phyloP scores from a whole-genome alignment of 2,113 vertebrate species.

The Atrichornis clamosus region DNA sequence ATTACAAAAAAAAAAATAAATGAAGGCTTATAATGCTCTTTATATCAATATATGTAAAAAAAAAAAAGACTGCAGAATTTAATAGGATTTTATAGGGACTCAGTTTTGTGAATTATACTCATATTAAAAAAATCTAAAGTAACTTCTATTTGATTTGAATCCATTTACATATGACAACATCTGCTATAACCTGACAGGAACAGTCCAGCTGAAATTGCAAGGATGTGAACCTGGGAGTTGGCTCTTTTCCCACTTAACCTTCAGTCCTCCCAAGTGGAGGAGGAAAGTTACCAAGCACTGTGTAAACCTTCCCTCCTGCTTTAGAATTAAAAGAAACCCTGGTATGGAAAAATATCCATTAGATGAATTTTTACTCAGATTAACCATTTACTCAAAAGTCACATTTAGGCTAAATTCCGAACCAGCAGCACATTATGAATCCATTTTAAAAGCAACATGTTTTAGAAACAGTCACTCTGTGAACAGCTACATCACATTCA shows the following conservation, averaged over 20 bases:
- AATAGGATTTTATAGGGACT: neutral
- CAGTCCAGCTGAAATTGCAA: neutral
- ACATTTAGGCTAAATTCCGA: neutral
- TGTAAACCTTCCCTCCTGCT: neutral
- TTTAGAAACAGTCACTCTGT: neutral
- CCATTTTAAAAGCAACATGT: neutral
- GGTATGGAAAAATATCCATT: neutral
- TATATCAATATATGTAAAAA: neutral
- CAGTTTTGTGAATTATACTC: neutral
- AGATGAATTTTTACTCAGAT: neutral
- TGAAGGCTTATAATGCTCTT: neutral
- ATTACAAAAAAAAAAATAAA: neutral
- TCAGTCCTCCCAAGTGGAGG: neutral
- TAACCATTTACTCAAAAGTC: neutral
- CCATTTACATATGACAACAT: neutral
- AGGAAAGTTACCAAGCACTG: neutral
- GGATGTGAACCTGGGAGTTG: accelerated
- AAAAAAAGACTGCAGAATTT: neutral
- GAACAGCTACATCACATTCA: neutral
- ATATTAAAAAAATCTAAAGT: neutral
- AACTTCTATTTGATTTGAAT: neutral
- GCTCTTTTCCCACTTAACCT: neutral
- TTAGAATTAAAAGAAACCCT: neutral
- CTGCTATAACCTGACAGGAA: neutral
- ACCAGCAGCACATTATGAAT: neutral